Evolutionary conservation across 1,140 invertebrate species (phyloP).

Genomic region (Platyura marginata): DNA sequence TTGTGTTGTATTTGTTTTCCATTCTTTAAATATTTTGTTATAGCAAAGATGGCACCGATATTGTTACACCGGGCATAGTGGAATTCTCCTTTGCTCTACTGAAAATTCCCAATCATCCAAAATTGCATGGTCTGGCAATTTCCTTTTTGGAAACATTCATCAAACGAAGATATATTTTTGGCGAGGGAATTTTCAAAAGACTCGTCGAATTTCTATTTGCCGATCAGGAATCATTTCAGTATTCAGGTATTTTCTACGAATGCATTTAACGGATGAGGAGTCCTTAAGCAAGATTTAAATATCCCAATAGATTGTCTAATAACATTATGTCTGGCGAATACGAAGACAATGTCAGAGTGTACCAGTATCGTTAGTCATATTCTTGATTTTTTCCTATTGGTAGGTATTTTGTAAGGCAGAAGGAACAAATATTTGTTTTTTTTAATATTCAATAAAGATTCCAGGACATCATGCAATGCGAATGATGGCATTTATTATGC

Average conservation of each 20-base stretch:
- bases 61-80: constrained; percentile 17
- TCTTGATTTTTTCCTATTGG: constrained; percentile 20
- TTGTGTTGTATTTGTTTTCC: too few relatives aligned
- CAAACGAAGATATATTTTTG: constrained; percentile 17
- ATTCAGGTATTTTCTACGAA: constrained; percentile 15
- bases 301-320: constrained; percentile 15
- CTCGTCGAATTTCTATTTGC: constrained; percentile 21
- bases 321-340: constrained; percentile 17
- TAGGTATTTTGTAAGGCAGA: too few relatives aligned
- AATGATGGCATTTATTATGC: constrained; percentile 23
- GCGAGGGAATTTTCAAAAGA: constrained; percentile 15
- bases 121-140: constrained; percentile 15
- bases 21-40: background rate
- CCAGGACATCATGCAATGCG: constrained; percentile 21
- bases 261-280: too few relatives aligned
- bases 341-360: constrained; percentile 20
- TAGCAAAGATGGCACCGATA: constrained; percentile 20
- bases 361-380: constrained; percentile 15
- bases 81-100: constrained; percentile 16
- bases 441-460: constrained; percentile 10
- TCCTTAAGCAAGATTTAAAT: too few relatives aligned
- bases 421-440: too few relatives aligned
- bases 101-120: constrained; percentile 12
- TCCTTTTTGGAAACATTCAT: constrained; percentile 18
- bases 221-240: constrained; percentile 19